phyloP scores from a whole-genome alignment of 2,113 vertebrate species.

The Archilochus colubris region DNA sequence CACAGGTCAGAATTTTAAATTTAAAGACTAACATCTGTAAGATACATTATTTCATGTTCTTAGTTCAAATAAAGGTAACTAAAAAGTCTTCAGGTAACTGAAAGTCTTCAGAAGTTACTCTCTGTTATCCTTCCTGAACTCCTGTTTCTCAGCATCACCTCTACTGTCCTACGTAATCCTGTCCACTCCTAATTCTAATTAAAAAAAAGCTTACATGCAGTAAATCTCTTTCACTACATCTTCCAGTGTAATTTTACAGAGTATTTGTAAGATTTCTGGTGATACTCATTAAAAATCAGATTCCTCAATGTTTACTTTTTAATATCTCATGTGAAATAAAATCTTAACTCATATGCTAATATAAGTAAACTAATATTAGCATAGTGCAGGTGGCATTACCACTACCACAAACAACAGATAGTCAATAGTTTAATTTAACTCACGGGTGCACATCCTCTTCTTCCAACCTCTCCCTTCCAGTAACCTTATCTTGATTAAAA shows the following conservation, averaged over 20 bases:
- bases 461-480: neutral
- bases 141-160: neutral
- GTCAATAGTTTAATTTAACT: neutral
- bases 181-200: neutral
- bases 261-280: neutral
- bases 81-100: neutral
- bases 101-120: neutral
- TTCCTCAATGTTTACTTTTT: neutral
- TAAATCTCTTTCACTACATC: neutral
- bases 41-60: neutral
- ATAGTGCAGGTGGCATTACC: neutral
- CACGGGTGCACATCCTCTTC: neutral
- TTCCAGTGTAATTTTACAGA: neutral
- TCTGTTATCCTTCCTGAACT: neutral
- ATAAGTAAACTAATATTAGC: neutral
- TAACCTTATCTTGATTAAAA: slow-evolving; percentile 30
- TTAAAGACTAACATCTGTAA: neutral
- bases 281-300: neutral
- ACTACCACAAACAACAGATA: neutral
- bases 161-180: neutral
- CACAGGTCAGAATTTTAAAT: neutral
- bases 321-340: slow-evolving; percentile 6
- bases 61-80: neutral
- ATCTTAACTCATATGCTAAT: neutral
- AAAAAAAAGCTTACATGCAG: neutral